These are phyloP conservation scores for Tychaedon coryphoeus DNA, from an alignment of 2,113 vertebrate species.

Conservation along the genomic window DNA sequence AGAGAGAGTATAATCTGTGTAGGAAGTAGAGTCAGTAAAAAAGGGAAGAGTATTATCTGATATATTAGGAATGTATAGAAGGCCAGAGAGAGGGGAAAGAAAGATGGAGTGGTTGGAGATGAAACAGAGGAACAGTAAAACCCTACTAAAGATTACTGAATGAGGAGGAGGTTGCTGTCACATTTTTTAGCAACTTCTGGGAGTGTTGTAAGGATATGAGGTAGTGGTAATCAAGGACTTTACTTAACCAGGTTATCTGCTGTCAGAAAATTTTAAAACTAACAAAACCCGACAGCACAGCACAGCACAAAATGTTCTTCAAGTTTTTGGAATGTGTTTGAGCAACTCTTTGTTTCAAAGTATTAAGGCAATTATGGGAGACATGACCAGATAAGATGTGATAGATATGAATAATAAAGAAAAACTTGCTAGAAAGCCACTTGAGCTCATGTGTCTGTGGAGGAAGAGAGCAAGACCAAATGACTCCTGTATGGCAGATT, in stretches of 20 bases:
- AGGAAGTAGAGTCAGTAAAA: slow-evolving; percentile 15
- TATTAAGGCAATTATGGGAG: background rate
- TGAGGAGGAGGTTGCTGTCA: background rate
- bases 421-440: background rate
- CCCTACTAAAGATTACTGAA: background rate
- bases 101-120: background rate
- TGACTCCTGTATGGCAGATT: background rate
- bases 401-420: background rate
- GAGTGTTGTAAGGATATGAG: background rate
- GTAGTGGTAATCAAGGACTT: background rate
- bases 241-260: background rate
- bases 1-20: background rate
- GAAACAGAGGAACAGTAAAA: background rate
- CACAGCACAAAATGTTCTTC: background rate
- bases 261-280: background rate
- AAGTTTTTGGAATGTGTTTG: background rate
- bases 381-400: background rate
- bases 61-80: background rate
- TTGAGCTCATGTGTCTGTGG: background rate
- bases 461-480: background rate
- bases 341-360: background rate
- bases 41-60: background rate
- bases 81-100: background rate
- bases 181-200: background rate
- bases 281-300: background rate